phyloP scores from a whole-genome alignment of 2,888 invertebrate species.

The Melieria crassipennis region DNA sequence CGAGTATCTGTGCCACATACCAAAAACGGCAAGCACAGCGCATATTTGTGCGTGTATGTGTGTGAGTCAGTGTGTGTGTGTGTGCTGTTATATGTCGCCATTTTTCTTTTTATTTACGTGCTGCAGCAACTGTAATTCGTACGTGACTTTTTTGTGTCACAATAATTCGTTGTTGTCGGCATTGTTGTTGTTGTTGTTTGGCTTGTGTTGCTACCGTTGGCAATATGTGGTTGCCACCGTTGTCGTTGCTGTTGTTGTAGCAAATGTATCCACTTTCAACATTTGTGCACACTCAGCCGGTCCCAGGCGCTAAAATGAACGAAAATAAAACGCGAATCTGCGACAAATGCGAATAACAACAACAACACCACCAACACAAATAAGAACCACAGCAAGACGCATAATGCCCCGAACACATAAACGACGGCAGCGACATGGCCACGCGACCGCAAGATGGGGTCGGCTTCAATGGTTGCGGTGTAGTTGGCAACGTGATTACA shows the following conservation, averaged over 20 bases:
- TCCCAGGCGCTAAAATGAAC: background rate
- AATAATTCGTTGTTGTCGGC: slow-evolving; percentile 13
- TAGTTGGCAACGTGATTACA: no score
- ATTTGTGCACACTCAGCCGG: background rate
- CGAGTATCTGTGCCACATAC: slow-evolving; percentile 7
- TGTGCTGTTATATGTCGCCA: slow-evolving; percentile 46
- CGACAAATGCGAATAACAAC: no score
- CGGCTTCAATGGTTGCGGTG: no score
- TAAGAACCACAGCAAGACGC: no score
- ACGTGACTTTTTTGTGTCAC: slow-evolving; percentile 24
- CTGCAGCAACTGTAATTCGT: slow-evolving; percentile 29
- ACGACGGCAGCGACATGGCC: no score
- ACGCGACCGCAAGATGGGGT: no score
- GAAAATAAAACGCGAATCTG: background rate
- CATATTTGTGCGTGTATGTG: slow-evolving; percentile 4
- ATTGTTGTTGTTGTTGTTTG: slow-evolving; percentile 3
- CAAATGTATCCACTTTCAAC: slow-evolving; percentile 5
- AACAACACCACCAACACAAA: no score
- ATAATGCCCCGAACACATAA: no score
- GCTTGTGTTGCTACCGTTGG: background rate
- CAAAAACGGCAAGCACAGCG: slow-evolving; percentile 23
- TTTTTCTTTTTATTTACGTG: slow-evolving; percentile 55
- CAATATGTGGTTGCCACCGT: background rate
- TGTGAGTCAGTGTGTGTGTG: slow-evolving; percentile 6
- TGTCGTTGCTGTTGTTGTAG: background rate